Evolutionary conservation across 2,113 vertebrate species (phyloP), one percentile per base, ranked within the genome.

Genomic region (Melanerpes aurifrons): DNA sequence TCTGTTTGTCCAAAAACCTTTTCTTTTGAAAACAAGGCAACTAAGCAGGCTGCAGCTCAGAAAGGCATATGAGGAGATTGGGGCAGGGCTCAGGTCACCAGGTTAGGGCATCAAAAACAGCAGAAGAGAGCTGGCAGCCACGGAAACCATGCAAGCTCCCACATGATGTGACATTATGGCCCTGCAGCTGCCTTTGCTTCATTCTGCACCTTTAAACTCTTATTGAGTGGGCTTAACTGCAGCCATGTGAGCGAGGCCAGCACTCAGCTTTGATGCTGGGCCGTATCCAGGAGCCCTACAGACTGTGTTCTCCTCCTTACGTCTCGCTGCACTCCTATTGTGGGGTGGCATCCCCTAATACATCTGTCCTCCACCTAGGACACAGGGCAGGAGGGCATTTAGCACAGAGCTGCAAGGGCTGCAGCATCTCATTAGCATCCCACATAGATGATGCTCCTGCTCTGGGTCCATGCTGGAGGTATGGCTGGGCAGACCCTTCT

Each of bases 71-170:
- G 88, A 83, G 76, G 66, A 88, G 83, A 35, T 2, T 0, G 0
- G 91, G 63, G 47, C 78, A 87, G 16, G 31, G 77, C 62, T 94
- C 70, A 29, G 89, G 77, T 92, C 95, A 95, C 63, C 86, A 87
- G 77, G 50, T 91, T 84, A 86, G 63, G 81, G 67, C 68, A 92
- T 79, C 92, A 95, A 95, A 94, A 86, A 58, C 61, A 50, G 58
- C 76, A 93, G 67, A 93, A 91, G 83, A 93, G 86, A 93, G 57
- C 24, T 0, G 0, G 62, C 81, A 94, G 74, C 47, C 83, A 63
- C 83, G 66, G 72, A 71, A 88, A 83, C 53, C 0, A 1, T 1
- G 2, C 0, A 0, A 32, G 53, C 54, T 90, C 81, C 63, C 25
- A 0, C 1, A 6, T 73, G 81, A 87, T 74, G 71, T 86, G 92